These are phyloP conservation scores for Anarsia innoxiella DNA, from an alignment of 2,888 invertebrate species.

Conservation along the genomic window DNA sequence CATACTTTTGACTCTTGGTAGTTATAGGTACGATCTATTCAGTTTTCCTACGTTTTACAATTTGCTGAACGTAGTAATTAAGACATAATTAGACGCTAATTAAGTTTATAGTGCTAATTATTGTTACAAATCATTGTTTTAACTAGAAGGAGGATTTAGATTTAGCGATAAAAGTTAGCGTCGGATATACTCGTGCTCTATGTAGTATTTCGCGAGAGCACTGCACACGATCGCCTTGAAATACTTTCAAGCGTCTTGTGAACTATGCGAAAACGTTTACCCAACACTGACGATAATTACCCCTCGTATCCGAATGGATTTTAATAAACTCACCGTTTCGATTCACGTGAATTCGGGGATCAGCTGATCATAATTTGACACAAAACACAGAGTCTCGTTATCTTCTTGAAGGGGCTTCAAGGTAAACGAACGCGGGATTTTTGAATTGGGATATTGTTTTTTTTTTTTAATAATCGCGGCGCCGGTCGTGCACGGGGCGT, in stretches of 20 bases:
- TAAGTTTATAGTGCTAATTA: neutral
- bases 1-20: too few species aligned
- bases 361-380: slow-evolving; percentile 27
- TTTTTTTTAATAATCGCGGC: slow-evolving; percentile 27
- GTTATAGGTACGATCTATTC: too few species aligned
- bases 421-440: slow-evolving; percentile 23
- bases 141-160: slow-evolving; percentile 1
- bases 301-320: slow-evolving; percentile 22
- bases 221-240: slow-evolving; percentile 64
- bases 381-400: slow-evolving; percentile 19
- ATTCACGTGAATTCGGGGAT: slow-evolving; percentile 16
- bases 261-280: slow-evolving; percentile 66
- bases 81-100: slow-evolving; percentile 4
- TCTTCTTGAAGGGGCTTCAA: slow-evolving; percentile 26
- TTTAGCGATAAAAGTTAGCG: slow-evolving; percentile 24
- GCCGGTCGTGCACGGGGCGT: slow-evolving; percentile 22
- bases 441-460: slow-evolving; percentile 14
- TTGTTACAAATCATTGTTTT: neutral
- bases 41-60: too few species aligned
- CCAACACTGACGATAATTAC: slow-evolving; percentile 48
- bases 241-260: slow-evolving; percentile 69
- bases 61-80: neutral
- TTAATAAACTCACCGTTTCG: slow-evolving; percentile 42
- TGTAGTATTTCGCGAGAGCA: slow-evolving; percentile 39
- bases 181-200: too few species aligned